Base-by-base conservation (phyloP, 2,797 vertebrate genomes). In the Ispidina picta region DNA sequence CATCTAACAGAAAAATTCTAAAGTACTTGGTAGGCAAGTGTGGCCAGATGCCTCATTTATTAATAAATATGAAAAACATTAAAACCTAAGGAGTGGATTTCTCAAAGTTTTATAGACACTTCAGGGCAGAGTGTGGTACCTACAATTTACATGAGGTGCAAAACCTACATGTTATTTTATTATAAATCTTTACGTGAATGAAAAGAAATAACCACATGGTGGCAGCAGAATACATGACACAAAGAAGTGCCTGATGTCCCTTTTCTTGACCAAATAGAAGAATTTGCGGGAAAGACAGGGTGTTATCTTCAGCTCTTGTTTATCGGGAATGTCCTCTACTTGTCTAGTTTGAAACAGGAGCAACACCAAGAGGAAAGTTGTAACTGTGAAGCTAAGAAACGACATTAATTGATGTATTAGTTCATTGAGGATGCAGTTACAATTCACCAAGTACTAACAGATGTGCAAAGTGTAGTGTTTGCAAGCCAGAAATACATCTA, bases 121-220 rank as follows among this genome's bases (percentile, higher is more conserved):
- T 74, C 64, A 71, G 28, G 33, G 17, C 35, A 80, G 29, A n/a
- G 4, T 18, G 13, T 39, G 28, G 37, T 65, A 65, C 5, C 12
- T 56, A 17, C 8, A 79, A 76, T 76, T 73, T 80, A 52, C 8
- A 39, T 1, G 4, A 41, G 13, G 19, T 44, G 28, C 20, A 72
- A 84, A 83, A 14, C 2, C 10, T 52, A 6, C 12, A 33, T 51
- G 9, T 69, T 55, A 70, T 37, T 69, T 65, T 31, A 19, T 19
- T 20, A 10, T 28, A 54, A 26, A 55, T 23, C 39, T 33, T 76
- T 4, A 73, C 35, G 63, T 52, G 41, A 90, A 35, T 65, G 52
- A 54, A 77, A 93, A 89, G 56, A 68, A 90, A 72, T 39, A 84
- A 37, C 95, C 97, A 95, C 96, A 88, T 77, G 96, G 94, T 96